Conservation (phyloP, 2,797 vertebrate species). For the Pogonophryne albipinna region DNA sequence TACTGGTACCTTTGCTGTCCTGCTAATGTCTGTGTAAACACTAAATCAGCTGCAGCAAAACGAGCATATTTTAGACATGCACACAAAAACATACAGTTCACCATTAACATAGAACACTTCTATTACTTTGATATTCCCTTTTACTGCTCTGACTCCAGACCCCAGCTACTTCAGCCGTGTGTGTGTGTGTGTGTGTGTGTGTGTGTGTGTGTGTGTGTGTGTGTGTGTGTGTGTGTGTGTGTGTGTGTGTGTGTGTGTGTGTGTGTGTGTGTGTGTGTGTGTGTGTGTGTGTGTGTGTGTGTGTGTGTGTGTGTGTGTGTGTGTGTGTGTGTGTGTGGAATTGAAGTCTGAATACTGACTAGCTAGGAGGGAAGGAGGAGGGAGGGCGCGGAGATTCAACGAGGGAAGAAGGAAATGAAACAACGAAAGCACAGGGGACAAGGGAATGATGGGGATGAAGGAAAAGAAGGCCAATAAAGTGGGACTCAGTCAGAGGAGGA, state of each 20-base stretch:
- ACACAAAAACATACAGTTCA: no score
- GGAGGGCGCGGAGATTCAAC: slow-evolving; percentile 44
- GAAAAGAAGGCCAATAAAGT: slow-evolving; percentile 14
- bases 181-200: background rate
- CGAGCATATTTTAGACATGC: slow-evolving; percentile 10
- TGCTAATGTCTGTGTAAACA: slow-evolving; percentile 65
- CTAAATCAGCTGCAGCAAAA: slow-evolving; percentile 15
- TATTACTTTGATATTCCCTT: slow-evolving; percentile 27
- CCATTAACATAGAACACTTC: slow-evolving; percentile 5
- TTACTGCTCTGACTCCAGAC: slow-evolving; percentile 6
- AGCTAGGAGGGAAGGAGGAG: slow-evolving; percentile 9
- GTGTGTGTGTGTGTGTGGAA: slow-evolving; percentile 28
- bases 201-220: slow-evolving; percentile 7
- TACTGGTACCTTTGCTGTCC: slow-evolving; percentile 52
- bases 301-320: background rate
- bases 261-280: slow-evolving; percentile 1
- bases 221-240: slow-evolving; percentile 23
- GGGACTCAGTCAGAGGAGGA: slow-evolving; percentile 3
- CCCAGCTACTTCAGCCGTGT: slow-evolving; percentile 2
- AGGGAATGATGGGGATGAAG: slow-evolving; percentile 23
- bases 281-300: background rate
- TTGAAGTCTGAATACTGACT: slow-evolving; percentile 56
- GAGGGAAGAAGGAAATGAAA: slow-evolving; percentile 59
- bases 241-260: background rate
- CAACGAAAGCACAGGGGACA: slow-evolving; percentile 34